A percentile compares a stretch with the other conserved stretches of the same genome.
These are phyloP conservation scores for Myodes glareolus DNA, from an alignment of 2,113 vertebrate genomes.

Conservation along the genomic window DNA sequence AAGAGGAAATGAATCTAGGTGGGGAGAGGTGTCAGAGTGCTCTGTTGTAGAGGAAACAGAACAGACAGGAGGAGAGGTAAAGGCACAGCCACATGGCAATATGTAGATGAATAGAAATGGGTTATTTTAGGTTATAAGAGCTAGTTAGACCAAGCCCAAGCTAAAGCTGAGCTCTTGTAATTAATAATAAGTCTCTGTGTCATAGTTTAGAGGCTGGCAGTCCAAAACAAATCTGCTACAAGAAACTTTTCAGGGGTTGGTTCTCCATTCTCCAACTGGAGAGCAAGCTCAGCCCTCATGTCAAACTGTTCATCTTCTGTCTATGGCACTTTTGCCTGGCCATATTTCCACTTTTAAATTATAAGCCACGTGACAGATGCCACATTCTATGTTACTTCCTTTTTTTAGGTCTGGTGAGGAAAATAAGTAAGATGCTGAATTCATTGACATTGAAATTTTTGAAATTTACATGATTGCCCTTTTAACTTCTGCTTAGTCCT, in stretches of 20 bases:
- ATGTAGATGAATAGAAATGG: not conserved
- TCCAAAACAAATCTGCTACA: not conserved
- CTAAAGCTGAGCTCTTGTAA: not conserved
- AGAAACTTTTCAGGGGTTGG: not conserved
- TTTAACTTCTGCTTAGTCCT: not conserved
- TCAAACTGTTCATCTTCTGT: slow-evolving; percentile 7
- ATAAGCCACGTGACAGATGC: slow-evolving; percentile 27
- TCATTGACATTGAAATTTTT: slow-evolving; percentile 22
- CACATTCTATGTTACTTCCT: slow-evolving; percentile 49
- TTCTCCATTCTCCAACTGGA: not conserved
- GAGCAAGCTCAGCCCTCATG: slow-evolving; percentile 32
- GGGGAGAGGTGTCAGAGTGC: not conserved
- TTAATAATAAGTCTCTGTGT: not conserved
- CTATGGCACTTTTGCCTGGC: slow-evolving; percentile 35
- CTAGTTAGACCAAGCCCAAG: not conserved
- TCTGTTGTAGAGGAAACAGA: not conserved
- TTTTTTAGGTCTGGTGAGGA: slow-evolving; percentile 53
- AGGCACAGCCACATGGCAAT: not conserved
- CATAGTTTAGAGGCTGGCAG: not conserved
- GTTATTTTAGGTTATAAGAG: not conserved
- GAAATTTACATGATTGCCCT: slow-evolving; percentile 5
- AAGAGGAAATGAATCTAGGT: not conserved
- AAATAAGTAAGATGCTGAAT: slow-evolving; percentile 49
- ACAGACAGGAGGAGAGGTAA: not conserved
- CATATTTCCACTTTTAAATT: slow-evolving; percentile 62